Conservation (phyloP, 2,113 vertebrate genomes). For the Ginglymostoma cirratum region DNA sequence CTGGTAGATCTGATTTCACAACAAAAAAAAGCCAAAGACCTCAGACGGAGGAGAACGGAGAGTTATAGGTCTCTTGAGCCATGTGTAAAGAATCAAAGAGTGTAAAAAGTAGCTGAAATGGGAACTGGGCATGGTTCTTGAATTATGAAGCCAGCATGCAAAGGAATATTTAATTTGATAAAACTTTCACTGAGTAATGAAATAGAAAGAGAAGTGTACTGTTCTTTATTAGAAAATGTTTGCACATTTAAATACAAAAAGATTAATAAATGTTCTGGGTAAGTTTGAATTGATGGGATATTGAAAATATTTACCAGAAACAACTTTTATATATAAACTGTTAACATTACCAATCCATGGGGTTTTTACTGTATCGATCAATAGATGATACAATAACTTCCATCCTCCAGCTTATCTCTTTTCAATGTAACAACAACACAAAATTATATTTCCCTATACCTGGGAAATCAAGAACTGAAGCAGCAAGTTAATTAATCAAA, state of each 20-base stretch:
- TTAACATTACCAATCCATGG: too few relatives aligned
- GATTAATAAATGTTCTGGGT: neutral
- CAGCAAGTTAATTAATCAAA: neutral
- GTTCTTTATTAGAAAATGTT: neutral
- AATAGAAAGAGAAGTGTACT: neutral
- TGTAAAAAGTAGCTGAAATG: neutral
- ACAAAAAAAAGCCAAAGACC: neutral
- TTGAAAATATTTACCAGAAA: neutral
- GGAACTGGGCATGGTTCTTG: neutral
- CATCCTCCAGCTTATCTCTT: neutral
- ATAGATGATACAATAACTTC: neutral
- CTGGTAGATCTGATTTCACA: neutral
- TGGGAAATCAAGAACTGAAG: neutral
- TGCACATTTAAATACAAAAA: neutral
- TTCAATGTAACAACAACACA: neutral
- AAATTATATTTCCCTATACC: neutral
- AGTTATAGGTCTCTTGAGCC: neutral
- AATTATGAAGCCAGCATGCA: neutral
- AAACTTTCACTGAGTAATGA: neutral
- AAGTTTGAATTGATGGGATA: neutral
- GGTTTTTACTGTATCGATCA: too few relatives aligned
- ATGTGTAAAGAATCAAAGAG: neutral
- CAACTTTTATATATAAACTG: too few relatives aligned
- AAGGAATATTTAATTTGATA: constrained; percentile 15
- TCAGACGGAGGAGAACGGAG: neutral